These are phyloP conservation scores for Sclerurus mexicanus DNA, from an alignment of 2,113 vertebrate genomes.

Conservation along the genomic window DNA sequence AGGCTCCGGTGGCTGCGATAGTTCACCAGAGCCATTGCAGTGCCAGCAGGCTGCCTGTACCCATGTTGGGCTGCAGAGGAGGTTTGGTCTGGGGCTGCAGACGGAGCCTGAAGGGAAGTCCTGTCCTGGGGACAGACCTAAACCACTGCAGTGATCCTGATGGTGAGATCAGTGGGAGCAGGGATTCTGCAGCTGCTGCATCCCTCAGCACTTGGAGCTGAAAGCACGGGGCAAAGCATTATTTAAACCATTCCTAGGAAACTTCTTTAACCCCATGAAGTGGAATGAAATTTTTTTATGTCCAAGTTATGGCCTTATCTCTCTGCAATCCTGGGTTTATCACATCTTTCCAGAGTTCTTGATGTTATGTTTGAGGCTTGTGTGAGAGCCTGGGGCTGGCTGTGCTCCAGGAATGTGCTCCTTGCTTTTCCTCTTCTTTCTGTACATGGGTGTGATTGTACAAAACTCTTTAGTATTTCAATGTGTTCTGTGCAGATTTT, in stretches of 20 bases:
- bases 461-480: not conserved
- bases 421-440: not conserved
- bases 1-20: not conserved
- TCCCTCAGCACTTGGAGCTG: not conserved
- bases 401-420: constrained; percentile 7
- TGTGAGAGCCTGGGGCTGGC: not conserved
- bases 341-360: constrained; percentile 30
- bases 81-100: not conserved
- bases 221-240: not conserved
- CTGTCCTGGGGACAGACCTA: accelerated
- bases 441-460: not conserved
- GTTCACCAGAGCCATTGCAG: accelerated
- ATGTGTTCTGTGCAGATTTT: not conserved
- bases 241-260: not conserved
- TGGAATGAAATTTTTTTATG: not conserved
- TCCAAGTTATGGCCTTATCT: not conserved
- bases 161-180: accelerated
- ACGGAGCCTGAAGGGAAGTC: not conserved
- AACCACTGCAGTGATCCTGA: accelerated
- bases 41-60: not conserved
- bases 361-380: not conserved
- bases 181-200: not conserved
- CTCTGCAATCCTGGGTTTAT: not conserved
- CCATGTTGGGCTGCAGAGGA: accelerated
- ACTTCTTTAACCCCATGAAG: not conserved